These are phyloP conservation scores for Macroteleia sp. DNA, from an alignment of 2,888 invertebrate genomes.

Conservation along the genomic window DNA sequence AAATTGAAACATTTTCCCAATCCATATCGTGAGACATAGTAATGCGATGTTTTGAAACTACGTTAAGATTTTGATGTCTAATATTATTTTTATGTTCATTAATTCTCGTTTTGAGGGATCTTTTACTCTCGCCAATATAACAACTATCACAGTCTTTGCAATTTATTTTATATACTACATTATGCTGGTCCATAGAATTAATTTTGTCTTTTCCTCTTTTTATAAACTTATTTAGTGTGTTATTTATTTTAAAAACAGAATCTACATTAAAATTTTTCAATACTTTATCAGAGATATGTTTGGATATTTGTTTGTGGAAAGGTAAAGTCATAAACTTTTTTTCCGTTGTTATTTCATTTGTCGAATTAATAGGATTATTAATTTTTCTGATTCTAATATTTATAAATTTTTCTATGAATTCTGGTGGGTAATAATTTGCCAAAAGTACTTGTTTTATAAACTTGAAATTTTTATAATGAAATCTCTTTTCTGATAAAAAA, in stretches of 20 bases:
- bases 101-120: no score
- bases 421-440: background rate
- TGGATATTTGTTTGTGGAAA: no score
- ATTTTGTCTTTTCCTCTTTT: slow-evolving; percentile 1
- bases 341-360: background rate
- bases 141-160: background rate
- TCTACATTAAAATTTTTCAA: no score
- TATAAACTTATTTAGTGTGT: background rate
- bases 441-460: background rate
- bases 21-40: background rate
- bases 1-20: background rate
- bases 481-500: no score
- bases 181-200: background rate
- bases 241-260: background rate
- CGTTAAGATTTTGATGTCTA: background rate
- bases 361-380: background rate
- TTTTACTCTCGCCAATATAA: background rate
- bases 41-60: background rate
- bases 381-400: background rate
- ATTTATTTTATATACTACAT: background rate
- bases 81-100: no score
- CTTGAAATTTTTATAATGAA: background rate
- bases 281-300: no score
- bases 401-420: background rate
- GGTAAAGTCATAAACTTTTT: no score